Evolutionary conservation across 2,888 invertebrate species (phyloP), one percentile per base, ranked within the genome.

Genomic region (Apotomis betuletana): DNA sequence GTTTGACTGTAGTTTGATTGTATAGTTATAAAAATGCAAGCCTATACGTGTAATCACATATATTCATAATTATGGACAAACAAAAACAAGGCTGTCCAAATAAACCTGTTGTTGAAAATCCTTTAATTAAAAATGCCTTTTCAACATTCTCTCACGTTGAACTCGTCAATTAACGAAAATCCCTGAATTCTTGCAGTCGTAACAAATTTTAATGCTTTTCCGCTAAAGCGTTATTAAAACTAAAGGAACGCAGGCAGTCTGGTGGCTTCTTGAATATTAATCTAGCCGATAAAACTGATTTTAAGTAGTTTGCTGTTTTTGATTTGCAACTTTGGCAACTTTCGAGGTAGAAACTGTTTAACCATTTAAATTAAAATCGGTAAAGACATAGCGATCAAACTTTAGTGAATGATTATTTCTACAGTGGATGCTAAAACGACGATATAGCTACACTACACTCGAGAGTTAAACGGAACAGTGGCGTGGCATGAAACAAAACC

Each of bases 191-290:
- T 13, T 68, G 52, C 68, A 46, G 44, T 61, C 68, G 52, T 61
- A 60, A 61, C 60, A 49, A 62, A 69, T 62, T 62, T 62, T 38
- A 61, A 69, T 69, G 61, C 46, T 57, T 57, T 46, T 55, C 49
- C 36, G 60, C 61, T 69, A 46, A 49, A 61, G 61, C 60, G 52
- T 54, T 67, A 67, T 54, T 61, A 55, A 69, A 69, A 61, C 61
- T 69, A 55, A 46, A 65, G 61, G 2, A 10, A 44, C 60, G 12
- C 44, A 10, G 38, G 12, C 41, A 27, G 60, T 9, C 36, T 61
- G 55, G 46, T 10, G 12, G 69, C 46, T 69, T 61, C 54, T 62
- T 55, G 62, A 57, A 57, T 62, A 57, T 57, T 57, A 62, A 69
- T 57, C 69, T 49, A 49, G 49, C 44, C 46, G 54, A 69, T 69